Base-by-base conservation (phyloP, 2,113 vertebrate species). In the Sakesphorus luctuosus region DNA sequence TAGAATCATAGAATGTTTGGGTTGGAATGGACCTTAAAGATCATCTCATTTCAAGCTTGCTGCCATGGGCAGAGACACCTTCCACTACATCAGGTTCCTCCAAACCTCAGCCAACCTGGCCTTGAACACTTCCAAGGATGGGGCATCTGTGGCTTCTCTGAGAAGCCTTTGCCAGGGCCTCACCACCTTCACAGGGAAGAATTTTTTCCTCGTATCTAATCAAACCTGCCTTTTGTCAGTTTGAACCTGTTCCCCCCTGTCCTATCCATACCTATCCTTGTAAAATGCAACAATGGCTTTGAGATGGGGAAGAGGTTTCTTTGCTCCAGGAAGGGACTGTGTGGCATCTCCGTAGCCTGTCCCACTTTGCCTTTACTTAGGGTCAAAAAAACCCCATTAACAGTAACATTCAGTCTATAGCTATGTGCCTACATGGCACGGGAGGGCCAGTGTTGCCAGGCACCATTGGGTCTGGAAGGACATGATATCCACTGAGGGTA, bases 141-240 rank as follows among this genome's bases (percentile, higher is more conserved):
- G 12, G 28, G 24, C 24, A 55, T 13, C 19, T 1, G 47, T 0
- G 75, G n/a, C 6, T 43, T 40, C 40, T 55, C 63, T 55, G 40
- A 29, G 4, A 17, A 76, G 0, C 46, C 16, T 61, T 29, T 89
- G n/a, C n/a, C 69, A 82, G 24, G 16, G 18, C 38, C 38, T 67
- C 19, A 1, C 13, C n/a, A 53, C 38, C 28, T 28, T 46, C 24
- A 53, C 0, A 61, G 24, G 0, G 29, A 82, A 68, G n/a, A 75
- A 75, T 46, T 82, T 61, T 10, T 29, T 53, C 53, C 33, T n/a
- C 38, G n/a, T 10, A 38, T 25, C 38, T 18, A 38, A 29, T 29
- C 52, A 67, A 67, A 75, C n/a, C 53, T 61, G 5, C 13, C 46
- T 28, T 61, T 38, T 68, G n/a, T 18, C 78, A 40, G n/a, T 68